Conservation (phyloP, 2,113 vertebrate species). For the Irena cyanogastra region DNA sequence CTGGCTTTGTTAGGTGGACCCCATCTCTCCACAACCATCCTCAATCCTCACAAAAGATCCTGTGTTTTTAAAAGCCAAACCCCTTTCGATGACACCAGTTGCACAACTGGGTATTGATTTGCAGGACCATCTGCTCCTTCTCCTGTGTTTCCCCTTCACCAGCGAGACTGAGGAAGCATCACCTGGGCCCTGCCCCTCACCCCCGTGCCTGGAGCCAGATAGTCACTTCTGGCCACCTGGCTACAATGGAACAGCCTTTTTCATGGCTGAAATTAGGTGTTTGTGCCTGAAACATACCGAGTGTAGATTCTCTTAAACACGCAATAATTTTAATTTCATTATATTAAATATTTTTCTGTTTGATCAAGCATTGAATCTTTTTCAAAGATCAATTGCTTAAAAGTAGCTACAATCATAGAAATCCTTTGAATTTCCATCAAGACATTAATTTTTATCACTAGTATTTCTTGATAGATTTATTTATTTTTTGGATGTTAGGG, state of each 20-base stretch:
- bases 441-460: background rate
- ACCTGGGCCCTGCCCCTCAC: background rate
- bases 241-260: background rate
- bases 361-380: background rate
- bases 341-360: background rate
- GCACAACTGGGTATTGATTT: background rate
- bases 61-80: background rate
- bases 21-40: background rate
- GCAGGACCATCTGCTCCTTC: background rate
- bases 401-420: background rate
- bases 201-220: background rate
- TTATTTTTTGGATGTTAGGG: background rate
- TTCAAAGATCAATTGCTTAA: background rate
- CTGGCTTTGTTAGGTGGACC: background rate
- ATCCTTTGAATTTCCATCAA: background rate
- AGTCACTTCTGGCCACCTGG: background rate
- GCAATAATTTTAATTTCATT: background rate
- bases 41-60: background rate
- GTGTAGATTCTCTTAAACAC: background rate
- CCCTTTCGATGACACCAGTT: background rate
- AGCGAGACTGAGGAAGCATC: rapidly evolving
- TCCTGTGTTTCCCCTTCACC: background rate
- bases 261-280: background rate
- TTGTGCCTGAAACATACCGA: background rate
- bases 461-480: background rate